Base-by-base conservation (phyloP, 2,888 invertebrate genomes). In the Fragum whitleyi region DNA sequence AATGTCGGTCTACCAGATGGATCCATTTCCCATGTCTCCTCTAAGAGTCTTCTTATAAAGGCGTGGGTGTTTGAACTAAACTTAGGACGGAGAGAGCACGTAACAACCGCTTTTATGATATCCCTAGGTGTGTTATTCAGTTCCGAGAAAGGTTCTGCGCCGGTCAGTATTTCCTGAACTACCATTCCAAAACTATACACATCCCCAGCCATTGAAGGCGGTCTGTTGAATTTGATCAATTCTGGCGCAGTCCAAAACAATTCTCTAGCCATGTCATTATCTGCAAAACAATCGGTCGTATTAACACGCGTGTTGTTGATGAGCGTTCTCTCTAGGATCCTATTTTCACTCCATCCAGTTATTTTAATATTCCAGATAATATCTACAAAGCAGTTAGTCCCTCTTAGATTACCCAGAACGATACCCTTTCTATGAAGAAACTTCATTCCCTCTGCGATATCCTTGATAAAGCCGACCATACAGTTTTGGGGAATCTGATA, bases 171-270 rank as follows among this genome's bases (percentile, higher is more conserved):
- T 79, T 93, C 92, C 69, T 90, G 89, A 14, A 92, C 79, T 14
- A 92, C 88, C 29, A 93, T 92, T 2, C 86, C 87, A 65, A 91
- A 92, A 73, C 92, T 92, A 81, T 90, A 92, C 9, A 91, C 88
- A 76, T 93, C 93, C 0, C 80, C 69, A 1, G 84, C 79, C 1
- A 47, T 55, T 3, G 88, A 82, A 6, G 89, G 89, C 11, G 65
- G 59, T 21, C 80, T 68, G 21, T 74, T 74, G 47, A 87, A 89
- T 65, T 83, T 77, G 16, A 92, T 68, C 2, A 91, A 67, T 79
- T 93, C 93, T 0, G 92, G 92, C 0, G 92, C 91, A 7, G 83
- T 85, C 91, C 92, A 93, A 74, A 91, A 91, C 2, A 77, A 81
- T 19, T 70, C 75, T 36, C 79, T 85, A 19, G 65, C 67, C 21